These are phyloP conservation scores for Drosophila tanythrix DNA, from an alignment of 2,888 invertebrate species.

Conservation along the genomic window DNA sequence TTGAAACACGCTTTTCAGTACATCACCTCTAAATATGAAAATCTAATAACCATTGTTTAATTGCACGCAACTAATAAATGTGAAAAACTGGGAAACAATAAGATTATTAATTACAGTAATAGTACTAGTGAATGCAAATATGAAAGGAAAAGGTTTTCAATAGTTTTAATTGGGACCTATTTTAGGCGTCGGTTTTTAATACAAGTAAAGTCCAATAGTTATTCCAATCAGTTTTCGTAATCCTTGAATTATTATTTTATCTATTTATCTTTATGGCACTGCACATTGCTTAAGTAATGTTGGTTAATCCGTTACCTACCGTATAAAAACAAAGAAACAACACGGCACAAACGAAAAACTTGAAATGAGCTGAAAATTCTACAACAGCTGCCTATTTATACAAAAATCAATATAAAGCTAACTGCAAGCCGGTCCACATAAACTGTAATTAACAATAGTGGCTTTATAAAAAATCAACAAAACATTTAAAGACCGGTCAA, in stretches of 20 bases:
- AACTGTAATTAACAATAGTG: constrained; percentile 39
- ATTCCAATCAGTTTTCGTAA: background rate
- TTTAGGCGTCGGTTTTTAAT: background rate
- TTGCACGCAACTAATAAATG: constrained; percentile 39
- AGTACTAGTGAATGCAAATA: background rate
- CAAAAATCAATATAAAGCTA: constrained; percentile 34
- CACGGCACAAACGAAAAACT: constrained; percentile 64
- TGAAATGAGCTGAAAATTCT: constrained; percentile 78
- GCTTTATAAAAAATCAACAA: constrained; percentile 44
- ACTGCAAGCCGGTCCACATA: constrained; percentile 30
- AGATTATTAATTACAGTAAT: background rate
- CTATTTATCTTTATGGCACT: constrained; percentile 17
- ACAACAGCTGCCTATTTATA: constrained; percentile 70
- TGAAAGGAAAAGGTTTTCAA: background rate
- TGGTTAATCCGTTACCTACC: constrained; percentile 48
- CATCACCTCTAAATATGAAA: constrained; percentile 22
- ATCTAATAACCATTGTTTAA: constrained; percentile 32
- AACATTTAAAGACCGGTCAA: constrained; percentile 38
- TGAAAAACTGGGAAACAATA: constrained; percentile 24
- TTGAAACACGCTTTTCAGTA: constrained; percentile 41
- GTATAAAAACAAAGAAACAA: constrained; percentile 29
- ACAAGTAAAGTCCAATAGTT: background rate
- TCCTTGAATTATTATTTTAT: background rate
- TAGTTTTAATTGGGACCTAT: background rate
- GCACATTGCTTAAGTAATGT: constrained; percentile 16